A percentile compares a stretch with the other conserved stretches of the same genome.
Evolutionary conservation across 2,888 invertebrate genomes (phyloP).

Genomic region (Trissoscelio sp.): DNA sequence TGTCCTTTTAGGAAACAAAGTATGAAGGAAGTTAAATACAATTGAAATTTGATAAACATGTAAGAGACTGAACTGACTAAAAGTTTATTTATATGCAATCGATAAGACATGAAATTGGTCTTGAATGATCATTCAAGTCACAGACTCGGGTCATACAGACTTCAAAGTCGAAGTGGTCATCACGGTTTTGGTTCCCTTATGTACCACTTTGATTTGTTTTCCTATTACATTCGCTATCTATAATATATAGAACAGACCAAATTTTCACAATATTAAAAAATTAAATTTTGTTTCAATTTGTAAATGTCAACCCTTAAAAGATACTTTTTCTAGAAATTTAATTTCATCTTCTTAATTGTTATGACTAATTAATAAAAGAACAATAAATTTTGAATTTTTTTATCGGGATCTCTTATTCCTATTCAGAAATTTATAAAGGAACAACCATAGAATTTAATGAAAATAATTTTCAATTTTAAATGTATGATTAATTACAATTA

Average conservation of each 20-base stretch:
- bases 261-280: neutral
- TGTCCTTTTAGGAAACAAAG: constrained; percentile 30
- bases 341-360: too few species aligned
- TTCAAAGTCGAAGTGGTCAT: constrained; percentile 38
- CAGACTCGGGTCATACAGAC: constrained; percentile 37
- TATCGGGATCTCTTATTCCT: too few species aligned
- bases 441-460: too few species aligned
- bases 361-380: too few species aligned
- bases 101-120: constrained; percentile 43
- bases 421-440: too few species aligned
- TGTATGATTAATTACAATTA: too few species aligned
- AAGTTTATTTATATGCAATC: constrained; percentile 59
- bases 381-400: too few species aligned
- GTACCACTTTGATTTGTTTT: constrained; percentile 49
- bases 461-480: too few species aligned
- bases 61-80: constrained; percentile 38
- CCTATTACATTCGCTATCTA: constrained; percentile 9
- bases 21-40: constrained; percentile 32
- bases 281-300: neutral
- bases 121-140: constrained; percentile 56
- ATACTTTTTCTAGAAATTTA: too few species aligned
- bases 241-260: neutral
- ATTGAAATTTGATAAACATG: constrained; percentile 54
- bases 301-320: too few species aligned
- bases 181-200: constrained; percentile 25